phyloP scores from a whole-genome alignment of 2,888 invertebrate genomes.

The Diaphora mendica region DNA sequence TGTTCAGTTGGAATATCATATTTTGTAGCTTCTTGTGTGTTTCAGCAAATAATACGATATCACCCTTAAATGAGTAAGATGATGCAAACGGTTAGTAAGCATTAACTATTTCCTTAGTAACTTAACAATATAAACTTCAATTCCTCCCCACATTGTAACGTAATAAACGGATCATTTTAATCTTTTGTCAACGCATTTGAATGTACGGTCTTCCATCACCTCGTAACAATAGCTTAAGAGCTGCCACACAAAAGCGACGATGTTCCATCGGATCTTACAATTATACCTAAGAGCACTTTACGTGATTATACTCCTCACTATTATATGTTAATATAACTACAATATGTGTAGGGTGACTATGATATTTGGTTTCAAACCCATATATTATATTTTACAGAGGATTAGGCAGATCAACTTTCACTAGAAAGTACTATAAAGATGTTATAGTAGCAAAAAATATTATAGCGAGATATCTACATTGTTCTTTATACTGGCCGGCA shows the following conservation, averaged over 20 bases:
- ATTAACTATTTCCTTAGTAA: neutral
- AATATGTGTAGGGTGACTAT: conserved; percentile 11
- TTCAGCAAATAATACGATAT: too few relatives aligned
- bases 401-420: neutral
- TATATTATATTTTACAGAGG: neutral
- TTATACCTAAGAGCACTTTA: conserved; percentile 51
- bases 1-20: too few relatives aligned
- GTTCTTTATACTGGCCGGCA: neutral
- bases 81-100: neutral
- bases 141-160: conserved; percentile 2
- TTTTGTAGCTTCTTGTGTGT: too few relatives aligned
- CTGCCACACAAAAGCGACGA: conserved; percentile 29
- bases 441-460: neutral
- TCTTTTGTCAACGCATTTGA: conserved; percentile 10
- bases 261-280: conserved; percentile 50
- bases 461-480: neutral
- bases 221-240: conserved; percentile 39
- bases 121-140: neutral
- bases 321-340: conserved; percentile 43
- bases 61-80: too few relatives aligned
- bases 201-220: conserved; percentile 10
- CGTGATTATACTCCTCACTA: conserved; percentile 44
- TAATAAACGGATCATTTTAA: conserved; percentile 11
- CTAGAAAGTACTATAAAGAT: neutral
- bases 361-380: neutral